Percentiles rank a stretch among this genome's conserved stretches.
Evolutionary conservation across 2,113 vertebrate genomes (phyloP).

Genomic region (Triplophysa dalaica): DNA sequence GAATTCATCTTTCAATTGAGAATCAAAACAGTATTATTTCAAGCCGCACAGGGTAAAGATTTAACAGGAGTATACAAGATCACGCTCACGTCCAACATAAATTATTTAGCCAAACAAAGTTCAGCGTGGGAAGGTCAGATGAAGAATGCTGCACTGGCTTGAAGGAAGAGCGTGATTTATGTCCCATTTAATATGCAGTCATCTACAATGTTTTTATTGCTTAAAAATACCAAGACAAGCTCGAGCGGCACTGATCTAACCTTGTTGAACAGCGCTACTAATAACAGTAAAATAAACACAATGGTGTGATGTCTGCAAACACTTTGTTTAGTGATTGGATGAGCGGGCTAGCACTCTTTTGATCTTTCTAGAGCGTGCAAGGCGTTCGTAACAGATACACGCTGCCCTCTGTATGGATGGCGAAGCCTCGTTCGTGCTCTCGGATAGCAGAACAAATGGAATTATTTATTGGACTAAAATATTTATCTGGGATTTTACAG

Average conservation of each 20-base stretch:
- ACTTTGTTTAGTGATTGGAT: conserved; percentile 13
- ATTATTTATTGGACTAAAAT: conserved; percentile 74
- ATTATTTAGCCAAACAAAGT: conserved; percentile 30
- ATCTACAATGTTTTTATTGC: background rate
- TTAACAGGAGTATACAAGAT: background rate
- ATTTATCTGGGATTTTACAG: conserved; percentile 65
- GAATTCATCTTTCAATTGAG: background rate
- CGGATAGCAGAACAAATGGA: conserved; percentile 62
- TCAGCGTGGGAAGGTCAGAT: conserved; percentile 21
- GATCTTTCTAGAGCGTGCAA: background rate
- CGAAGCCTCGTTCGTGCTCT: conserved; percentile 33
- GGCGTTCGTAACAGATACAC: conserved; percentile 31
- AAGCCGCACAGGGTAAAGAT: background rate
- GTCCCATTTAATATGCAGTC: background rate
- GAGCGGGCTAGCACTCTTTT: background rate
- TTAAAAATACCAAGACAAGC: conserved; percentile 4
- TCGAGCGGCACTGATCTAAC: background rate
- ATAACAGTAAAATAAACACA: conserved; percentile 7
- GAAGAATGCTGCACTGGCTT: background rate
- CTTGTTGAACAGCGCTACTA: background rate
- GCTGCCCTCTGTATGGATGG: conserved; percentile 54
- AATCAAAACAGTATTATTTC: background rate
- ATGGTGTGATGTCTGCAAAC: background rate
- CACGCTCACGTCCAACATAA: conserved; percentile 1
- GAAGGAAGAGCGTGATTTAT: background rate